Evolutionary conservation across 2,113 vertebrate species (phyloP), one percentile per base, ranked within the genome.

Genomic region (Xiphias gladius): DNA sequence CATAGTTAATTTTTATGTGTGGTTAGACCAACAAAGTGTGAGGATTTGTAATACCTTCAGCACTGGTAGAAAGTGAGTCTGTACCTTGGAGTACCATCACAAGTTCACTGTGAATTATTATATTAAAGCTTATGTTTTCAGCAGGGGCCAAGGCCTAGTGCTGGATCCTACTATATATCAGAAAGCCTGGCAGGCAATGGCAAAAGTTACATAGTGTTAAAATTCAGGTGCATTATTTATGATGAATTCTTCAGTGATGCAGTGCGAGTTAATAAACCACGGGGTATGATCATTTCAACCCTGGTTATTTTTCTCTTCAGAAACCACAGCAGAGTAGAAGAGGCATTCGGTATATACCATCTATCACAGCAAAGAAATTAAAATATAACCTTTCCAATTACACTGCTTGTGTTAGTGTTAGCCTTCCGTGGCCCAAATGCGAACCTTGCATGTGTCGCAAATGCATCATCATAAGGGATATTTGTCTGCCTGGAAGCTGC

Each of bases 311-410:
- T 75, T 73, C 77, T 83, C 58, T 16, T 73, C 28, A 65, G 55
- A 82, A 89, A 85, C 69, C 41, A 79, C 62, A 77, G 61, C 1
- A 7, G 20, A 24, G 35, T 37, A 39, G 41, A 77, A 67, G 72
- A 73, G 43, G 64, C 43, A 19, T 43, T 61, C 3, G 28, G 41
- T 75, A 48, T 26, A 35, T 14, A 41, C 50, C 80, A 89, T 84
- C 62, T 46, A 89, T 90, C 79, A 90, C 63, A 81, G 73, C 52
- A 83, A 86, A 82, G 70, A 81, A 77, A 83, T 86, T 89, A 79
- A 91, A 91, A 87, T 61, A 80, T 78, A 86, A 90, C 69, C 74
- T 77, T 78, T 76, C 63, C 88, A 85, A 83, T 91, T 86, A 89
- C 71, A 43, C 63, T 83, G 75, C 80, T 74, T 55, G 79, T 72